Evolutionary conservation across 2,888 invertebrate genomes (phyloP).

Genomic region (Euproctis similis): DNA sequence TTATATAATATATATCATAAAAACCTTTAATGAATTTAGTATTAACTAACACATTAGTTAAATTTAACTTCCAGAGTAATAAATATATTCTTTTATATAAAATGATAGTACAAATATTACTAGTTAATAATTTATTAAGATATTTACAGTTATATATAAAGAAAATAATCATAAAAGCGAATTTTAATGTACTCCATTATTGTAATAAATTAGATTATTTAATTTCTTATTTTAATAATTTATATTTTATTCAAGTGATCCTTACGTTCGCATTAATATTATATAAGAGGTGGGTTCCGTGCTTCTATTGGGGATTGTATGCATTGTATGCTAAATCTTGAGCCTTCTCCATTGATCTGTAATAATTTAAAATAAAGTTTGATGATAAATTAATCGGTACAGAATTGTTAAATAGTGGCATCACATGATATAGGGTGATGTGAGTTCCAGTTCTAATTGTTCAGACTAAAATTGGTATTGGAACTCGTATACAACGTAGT

Average conservation of each 20-base stretch:
- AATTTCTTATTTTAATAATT: slow-evolving; percentile 18
- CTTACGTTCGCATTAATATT: slow-evolving; percentile 25
- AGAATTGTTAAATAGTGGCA: no score
- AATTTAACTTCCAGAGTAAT: no score
- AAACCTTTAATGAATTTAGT: slow-evolving; percentile 51
- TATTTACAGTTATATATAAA: neutral
- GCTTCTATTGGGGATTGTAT: slow-evolving; percentile 65
- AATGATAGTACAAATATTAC: neutral
- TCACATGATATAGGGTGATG: no score
- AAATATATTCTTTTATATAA: no score
- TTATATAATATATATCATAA: neutral
- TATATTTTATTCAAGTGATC: slow-evolving; percentile 16
- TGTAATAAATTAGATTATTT: slow-evolving; percentile 23
- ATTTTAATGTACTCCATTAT: slow-evolving; percentile 19
- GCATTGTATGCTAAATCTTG: slow-evolving; percentile 79
- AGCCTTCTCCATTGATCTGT: slow-evolving; percentile 65
- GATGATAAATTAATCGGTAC: no score
- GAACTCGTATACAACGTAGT: no score
- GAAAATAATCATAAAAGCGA: slow-evolving; percentile 11
- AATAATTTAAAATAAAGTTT: no score
- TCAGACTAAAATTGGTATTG: no score
- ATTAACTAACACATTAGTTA: no score
- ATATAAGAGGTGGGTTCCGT: slow-evolving; percentile 38
- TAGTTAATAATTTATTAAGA: slow-evolving; percentile 8
- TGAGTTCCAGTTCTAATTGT: no score